Evolutionary conservation across 2,113 vertebrate species (phyloP).

Genomic region (Carassius auratus): DNA sequence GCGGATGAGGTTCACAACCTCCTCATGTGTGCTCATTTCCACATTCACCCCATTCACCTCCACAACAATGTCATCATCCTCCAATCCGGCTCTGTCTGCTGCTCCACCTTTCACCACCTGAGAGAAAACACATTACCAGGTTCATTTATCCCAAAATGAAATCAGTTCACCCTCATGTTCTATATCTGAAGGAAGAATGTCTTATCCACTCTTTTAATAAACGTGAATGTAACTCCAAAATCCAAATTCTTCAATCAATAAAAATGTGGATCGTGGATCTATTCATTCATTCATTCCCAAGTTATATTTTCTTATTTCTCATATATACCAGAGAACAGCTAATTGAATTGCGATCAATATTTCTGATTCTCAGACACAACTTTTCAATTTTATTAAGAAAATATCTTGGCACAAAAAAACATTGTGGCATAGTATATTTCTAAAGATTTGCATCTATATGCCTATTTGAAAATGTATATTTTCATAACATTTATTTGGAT

Average conservation of each 20-base stretch:
- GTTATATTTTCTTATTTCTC: too few species aligned
- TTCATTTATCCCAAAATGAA: background rate
- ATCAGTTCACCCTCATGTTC: background rate
- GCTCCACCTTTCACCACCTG: slow-evolving; percentile 82
- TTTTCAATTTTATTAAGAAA: too few species aligned
- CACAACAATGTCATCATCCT: slow-evolving; percentile 83
- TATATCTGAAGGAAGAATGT: background rate
- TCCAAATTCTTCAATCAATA: too few species aligned
- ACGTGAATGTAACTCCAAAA: background rate
- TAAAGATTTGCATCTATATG: too few species aligned
- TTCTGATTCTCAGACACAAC: background rate
- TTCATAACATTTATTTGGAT: background rate
- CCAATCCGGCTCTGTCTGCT: slow-evolving; percentile 81
- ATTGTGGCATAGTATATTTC: too few species aligned
- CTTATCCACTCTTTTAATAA: background rate
- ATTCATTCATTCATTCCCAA: too few species aligned
- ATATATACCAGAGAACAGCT: background rate
- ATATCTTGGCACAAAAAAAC: too few species aligned
- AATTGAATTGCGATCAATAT: background rate
- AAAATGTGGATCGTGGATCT: too few species aligned
- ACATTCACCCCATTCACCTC: slow-evolving; percentile 88
- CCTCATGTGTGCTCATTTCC: slow-evolving; percentile 77
- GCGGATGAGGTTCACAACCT: slow-evolving; percentile 81
- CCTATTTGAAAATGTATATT: background rate
- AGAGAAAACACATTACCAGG: background rate